phyloP scores from a whole-genome alignment of 2,113 vertebrate genomes.

The Psammodynastes pulverulentus region DNA sequence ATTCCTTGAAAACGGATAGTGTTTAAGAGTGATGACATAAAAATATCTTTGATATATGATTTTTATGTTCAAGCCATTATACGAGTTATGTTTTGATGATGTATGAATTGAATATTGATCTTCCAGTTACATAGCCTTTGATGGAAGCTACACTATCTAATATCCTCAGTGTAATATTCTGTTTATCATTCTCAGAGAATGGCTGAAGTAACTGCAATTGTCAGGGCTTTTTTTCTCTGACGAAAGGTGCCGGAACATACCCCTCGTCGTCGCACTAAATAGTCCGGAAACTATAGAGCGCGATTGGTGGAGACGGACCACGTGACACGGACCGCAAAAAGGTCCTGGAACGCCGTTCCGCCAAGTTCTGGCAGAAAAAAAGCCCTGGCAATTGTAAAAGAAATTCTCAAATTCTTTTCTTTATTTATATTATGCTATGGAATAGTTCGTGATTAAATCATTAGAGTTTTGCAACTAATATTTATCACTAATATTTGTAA shows the following conservation, averaged over 20 bases:
- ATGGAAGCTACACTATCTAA: constrained; percentile 10
- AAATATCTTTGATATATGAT: background rate
- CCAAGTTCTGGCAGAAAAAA: too few species aligned
- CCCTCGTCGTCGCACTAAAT: too few species aligned
- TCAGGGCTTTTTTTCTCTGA: too few species aligned
- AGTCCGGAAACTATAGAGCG: too few species aligned
- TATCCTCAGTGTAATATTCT: constrained; percentile 45
- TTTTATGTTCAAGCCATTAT: background rate
- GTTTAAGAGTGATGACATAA: background rate
- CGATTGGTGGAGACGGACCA: too few species aligned
- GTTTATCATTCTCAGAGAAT: constrained; percentile 38
- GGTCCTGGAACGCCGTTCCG: too few species aligned
- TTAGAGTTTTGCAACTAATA: constrained; percentile 41
- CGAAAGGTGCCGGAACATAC: too few species aligned
- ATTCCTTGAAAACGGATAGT: background rate
- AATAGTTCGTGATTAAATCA: constrained; percentile 37
- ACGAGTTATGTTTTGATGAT: background rate
- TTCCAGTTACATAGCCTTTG: background rate
- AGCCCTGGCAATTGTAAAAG: constrained; percentile 34
- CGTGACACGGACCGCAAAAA: too few species aligned
- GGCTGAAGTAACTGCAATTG: constrained; percentile 52
- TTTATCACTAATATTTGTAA: constrained; percentile 36
- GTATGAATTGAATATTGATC: background rate
- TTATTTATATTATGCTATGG: constrained; percentile 44
- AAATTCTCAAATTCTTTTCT: constrained; percentile 49